These are phyloP conservation scores for Eurytoma adleriae DNA, from an alignment of 2,888 invertebrate species.

Conservation along the genomic window DNA sequence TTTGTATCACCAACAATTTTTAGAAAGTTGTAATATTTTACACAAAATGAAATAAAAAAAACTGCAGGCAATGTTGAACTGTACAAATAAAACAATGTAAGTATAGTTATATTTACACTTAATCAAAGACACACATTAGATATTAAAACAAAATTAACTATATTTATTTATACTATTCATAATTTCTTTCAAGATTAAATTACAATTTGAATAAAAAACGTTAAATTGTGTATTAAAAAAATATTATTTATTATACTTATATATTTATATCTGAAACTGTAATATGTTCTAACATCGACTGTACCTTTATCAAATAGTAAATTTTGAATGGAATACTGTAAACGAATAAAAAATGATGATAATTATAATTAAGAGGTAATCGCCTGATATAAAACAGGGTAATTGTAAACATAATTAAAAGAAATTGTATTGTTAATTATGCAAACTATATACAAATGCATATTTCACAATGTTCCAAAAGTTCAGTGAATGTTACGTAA, in stretches of 20 bases:
- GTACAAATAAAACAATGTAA: too few species aligned
- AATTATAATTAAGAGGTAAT: constrained; percentile 29
- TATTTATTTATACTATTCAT: too few species aligned
- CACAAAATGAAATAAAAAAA: too few species aligned
- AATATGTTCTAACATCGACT: constrained; percentile 38
- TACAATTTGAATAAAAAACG: too few species aligned
- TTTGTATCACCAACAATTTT: too few species aligned
- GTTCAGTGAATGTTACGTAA: neutral
- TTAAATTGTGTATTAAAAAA: neutral
- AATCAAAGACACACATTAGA: too few species aligned
- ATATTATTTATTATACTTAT: constrained; percentile 5
- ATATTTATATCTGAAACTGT: constrained; percentile 14
- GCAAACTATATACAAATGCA: neutral
- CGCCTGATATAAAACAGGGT: constrained; percentile 39
- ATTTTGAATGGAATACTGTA: constrained; percentile 13
- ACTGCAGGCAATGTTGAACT: too few species aligned
- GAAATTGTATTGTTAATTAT: constrained; percentile 7
- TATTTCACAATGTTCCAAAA: constrained; percentile 19
- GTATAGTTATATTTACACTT: too few species aligned
- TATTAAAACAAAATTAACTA: too few species aligned
- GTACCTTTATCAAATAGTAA: constrained; percentile 3
- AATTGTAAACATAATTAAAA: constrained; percentile 33
- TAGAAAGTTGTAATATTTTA: too few species aligned
- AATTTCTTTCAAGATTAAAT: too few species aligned
- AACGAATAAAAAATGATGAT: constrained; percentile 28